Evolutionary conservation across 2,113 vertebrate species (phyloP).

Genomic region (Mormyrus iriodes): DNA sequence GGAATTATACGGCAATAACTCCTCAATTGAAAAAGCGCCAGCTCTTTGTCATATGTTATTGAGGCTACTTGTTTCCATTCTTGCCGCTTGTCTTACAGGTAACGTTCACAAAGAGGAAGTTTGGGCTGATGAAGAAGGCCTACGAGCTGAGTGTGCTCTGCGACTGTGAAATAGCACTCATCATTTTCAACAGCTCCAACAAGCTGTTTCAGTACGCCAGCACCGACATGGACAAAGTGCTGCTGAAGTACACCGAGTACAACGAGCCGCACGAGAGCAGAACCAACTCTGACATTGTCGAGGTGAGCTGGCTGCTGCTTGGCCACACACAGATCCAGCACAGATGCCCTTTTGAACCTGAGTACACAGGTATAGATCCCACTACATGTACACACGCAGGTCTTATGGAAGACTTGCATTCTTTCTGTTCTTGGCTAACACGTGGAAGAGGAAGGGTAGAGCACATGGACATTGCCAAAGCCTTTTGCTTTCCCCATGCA

Average conservation of each 20-base stretch:
- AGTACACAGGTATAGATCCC: neutral
- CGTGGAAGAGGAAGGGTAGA: neutral
- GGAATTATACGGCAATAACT: neutral
- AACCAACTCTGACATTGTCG: constrained; percentile 95
- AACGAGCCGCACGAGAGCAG: constrained; percentile 94
- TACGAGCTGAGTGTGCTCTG: constrained; percentile 96
- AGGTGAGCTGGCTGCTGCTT: constrained; percentile 68
- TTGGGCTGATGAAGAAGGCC: constrained; percentile 98
- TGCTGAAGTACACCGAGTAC: constrained; percentile 97
- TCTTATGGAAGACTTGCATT: neutral
- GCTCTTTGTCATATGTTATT: neutral
- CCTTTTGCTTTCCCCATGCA: neutral
- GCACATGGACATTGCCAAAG: neutral
- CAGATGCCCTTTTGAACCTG: neutral
- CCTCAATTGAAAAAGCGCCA: neutral
- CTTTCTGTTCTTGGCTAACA: neutral
- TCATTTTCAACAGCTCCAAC: constrained; percentile 98
- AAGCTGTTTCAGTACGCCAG: constrained; percentile 98
- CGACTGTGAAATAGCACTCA: constrained; percentile 98
- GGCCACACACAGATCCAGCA: neutral
- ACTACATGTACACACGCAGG: neutral
- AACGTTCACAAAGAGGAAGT: constrained; percentile 96
- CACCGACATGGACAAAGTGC: constrained; percentile 97
- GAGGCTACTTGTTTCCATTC: neutral
- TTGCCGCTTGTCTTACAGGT: constrained; percentile 62